phyloP scores from a whole-genome alignment of 2,113 vertebrate genomes.

The Axis porcinus region DNA sequence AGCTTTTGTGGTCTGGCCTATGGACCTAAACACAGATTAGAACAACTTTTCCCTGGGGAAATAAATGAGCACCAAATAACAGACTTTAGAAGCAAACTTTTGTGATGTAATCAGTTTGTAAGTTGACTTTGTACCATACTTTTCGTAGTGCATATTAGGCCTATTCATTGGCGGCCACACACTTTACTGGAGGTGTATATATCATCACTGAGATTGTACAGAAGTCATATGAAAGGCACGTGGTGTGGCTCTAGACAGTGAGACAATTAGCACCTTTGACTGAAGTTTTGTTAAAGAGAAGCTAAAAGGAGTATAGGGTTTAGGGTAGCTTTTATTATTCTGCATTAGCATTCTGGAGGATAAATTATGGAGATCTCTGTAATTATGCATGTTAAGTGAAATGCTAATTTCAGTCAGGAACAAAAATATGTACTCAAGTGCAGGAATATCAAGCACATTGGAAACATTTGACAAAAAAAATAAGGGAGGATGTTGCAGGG shows the following conservation, averaged over 20 bases:
- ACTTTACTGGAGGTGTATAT: background rate
- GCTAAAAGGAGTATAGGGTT: background rate
- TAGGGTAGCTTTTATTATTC: constrained; percentile 18
- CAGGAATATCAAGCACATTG: constrained; percentile 6
- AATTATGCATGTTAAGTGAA: background rate
- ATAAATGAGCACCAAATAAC: background rate
- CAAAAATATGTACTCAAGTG: background rate
- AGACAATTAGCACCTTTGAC: background rate
- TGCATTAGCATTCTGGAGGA: background rate
- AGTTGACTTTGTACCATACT: background rate
- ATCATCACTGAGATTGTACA: background rate
- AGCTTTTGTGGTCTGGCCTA: constrained; percentile 9
- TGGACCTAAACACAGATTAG: background rate
- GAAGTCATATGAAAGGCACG: background rate
- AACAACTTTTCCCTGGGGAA: constrained; percentile 8
- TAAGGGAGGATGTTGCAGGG: constrained; percentile 38
- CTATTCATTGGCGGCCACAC: background rate
- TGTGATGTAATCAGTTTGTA: background rate
- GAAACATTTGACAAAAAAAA: constrained; percentile 44
- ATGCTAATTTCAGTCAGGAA: background rate
- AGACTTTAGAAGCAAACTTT: background rate
- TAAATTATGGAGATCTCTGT: background rate
- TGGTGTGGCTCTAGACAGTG: background rate
- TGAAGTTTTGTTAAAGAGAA: constrained; percentile 16
- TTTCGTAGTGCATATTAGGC: background rate